These are phyloP conservation scores for Melipona bicolor DNA, from an alignment of 2,888 invertebrate species.

Conservation along the genomic window DNA sequence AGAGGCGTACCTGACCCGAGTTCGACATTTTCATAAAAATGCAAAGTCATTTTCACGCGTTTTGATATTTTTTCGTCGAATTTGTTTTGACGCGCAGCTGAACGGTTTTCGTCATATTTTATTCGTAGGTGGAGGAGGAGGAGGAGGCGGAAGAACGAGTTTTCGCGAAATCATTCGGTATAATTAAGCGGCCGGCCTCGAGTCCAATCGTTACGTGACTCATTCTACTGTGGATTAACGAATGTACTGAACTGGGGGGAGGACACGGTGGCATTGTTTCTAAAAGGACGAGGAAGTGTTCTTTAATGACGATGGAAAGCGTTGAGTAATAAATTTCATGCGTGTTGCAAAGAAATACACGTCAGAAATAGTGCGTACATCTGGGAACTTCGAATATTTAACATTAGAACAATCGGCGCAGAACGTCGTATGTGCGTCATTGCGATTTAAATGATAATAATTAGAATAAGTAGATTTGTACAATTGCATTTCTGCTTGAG, in stretches of 20 bases:
- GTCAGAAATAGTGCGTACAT: too few species aligned
- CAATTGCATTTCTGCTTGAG: too few species aligned
- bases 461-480: too few species aligned
- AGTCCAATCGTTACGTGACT: conserved; percentile 27
- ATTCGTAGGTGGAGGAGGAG: background rate
- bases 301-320: background rate
- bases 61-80: too few species aligned
- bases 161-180: conserved; percentile 23
- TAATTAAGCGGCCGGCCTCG: conserved; percentile 28
- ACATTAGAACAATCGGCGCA: too few species aligned
- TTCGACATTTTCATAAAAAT: conserved; percentile 3
- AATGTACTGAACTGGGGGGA: background rate
- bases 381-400: too few species aligned
- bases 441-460: too few species aligned
- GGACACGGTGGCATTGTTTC: background rate
- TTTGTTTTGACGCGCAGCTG: too few species aligned
- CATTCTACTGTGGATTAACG: conserved; percentile 23
- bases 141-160: background rate
- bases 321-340: too few species aligned
- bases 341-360: too few species aligned
- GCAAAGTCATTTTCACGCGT: background rate
- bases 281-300: background rate
- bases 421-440: too few species aligned
- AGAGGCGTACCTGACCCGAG: background rate
- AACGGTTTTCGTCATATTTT: too few species aligned